Evolutionary conservation across 2,888 invertebrate genomes (phyloP).

Genomic region (Lamellibrachia columna): DNA sequence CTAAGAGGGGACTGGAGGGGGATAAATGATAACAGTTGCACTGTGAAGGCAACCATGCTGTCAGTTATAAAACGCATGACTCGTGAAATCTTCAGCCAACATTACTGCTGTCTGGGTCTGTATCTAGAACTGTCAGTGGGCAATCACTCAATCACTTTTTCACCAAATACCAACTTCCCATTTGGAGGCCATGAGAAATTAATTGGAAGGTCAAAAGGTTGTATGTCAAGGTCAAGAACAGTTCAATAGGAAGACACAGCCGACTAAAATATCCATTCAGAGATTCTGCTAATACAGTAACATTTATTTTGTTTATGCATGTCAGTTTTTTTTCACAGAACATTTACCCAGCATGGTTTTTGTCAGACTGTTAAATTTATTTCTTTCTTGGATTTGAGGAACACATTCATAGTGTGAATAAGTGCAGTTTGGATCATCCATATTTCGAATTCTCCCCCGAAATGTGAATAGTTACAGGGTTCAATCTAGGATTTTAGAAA

Average conservation of each 20-base stretch:
- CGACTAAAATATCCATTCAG: slow-evolving; percentile 3
- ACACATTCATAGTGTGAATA: no score
- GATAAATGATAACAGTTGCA: background rate
- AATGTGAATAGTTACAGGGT: no score
- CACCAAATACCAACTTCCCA: background rate
- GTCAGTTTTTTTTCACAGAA: background rate
- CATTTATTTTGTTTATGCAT: background rate
- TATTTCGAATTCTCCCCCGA: no score
- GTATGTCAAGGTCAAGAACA: background rate
- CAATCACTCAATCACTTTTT: background rate
- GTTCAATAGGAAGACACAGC: background rate
- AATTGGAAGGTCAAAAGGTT: background rate
- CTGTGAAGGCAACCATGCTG: background rate
- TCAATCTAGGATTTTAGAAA: no score
- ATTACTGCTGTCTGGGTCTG: background rate
- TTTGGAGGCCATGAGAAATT: background rate
- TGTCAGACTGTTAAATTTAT: background rate
- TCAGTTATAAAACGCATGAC: background rate
- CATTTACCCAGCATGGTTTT: background rate
- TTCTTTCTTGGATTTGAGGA: background rate
- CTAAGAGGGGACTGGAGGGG: background rate
- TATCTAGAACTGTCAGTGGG: background rate
- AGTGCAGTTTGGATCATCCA: no score
- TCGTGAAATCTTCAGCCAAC: background rate
- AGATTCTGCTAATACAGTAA: background rate